These are phyloP conservation scores for Stichopus chloronotus DNA, from an alignment of 35 echinoderm and acorn worm species.

Conservation along the genomic window DNA sequence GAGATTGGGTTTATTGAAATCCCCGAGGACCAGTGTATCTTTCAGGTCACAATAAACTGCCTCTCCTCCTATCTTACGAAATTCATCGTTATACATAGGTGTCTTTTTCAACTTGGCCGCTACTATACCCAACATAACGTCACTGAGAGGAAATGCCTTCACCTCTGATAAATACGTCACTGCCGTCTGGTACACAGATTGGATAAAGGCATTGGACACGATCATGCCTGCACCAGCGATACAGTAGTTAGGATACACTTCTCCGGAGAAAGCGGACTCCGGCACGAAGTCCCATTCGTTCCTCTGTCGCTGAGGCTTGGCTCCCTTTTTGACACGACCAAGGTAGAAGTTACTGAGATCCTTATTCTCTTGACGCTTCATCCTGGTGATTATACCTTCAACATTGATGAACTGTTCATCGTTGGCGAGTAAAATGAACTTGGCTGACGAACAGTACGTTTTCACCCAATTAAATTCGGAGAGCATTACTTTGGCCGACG, in stretches of 20 bases:
- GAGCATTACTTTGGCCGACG: conserved; percentile 62
- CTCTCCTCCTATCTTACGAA: conserved; percentile 77
- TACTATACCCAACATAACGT: conserved; percentile 75
- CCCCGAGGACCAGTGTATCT: conserved; percentile 71
- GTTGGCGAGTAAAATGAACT: conserved; percentile 72
- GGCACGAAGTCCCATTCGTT: conserved; percentile 67
- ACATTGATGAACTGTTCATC: conserved; percentile 79
- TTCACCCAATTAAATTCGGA: conserved; percentile 71
- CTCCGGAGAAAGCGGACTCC: conserved; percentile 50
- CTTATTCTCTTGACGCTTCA: conserved; percentile 63
- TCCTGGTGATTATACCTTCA: conserved; percentile 56
- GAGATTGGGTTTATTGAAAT: conserved; percentile 61
- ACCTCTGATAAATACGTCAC: conserved; percentile 42
- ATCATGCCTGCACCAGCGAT: conserved; percentile 82
- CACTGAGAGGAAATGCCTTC: conserved; percentile 68
- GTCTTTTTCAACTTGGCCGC: conserved; percentile 37
- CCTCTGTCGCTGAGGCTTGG: conserved; percentile 54
- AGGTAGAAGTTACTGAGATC: conserved; percentile 58
- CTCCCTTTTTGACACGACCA: conserved; percentile 74
- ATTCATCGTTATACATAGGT: conserved; percentile 77
- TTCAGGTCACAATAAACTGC: conserved; percentile 80
- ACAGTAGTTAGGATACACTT: conserved; percentile 81
- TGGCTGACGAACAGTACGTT: conserved; percentile 56
- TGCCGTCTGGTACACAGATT: conserved; percentile 36
- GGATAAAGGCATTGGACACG: conserved; percentile 67